Base-by-base conservation (phyloP, 2,888 invertebrate genomes). In the Andrena marginata region DNA sequence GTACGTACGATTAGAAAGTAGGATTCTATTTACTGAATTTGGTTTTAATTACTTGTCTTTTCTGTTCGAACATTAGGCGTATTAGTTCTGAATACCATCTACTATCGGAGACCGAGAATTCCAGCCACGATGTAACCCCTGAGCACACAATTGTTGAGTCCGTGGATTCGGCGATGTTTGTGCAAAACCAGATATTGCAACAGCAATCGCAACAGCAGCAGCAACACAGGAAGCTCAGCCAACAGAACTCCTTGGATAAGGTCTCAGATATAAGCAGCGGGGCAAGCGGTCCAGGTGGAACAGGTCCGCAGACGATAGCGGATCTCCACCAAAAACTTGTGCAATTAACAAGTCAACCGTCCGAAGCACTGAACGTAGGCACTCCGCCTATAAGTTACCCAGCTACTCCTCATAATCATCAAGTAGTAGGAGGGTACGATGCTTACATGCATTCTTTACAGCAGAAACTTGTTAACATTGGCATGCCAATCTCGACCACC, bases 361-460 rank as follows among this genome's bases (percentile, higher is more conserved):
- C 94, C 23, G 95, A 95, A 87, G 90, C 92, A 72, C 79, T 94
- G 33, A 93, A 92, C 64, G 91, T 94, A 64, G 92, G 92, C 49
- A 93, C 94, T 63, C 94, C 94, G 59, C 96, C 96, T 68, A 95
- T 96, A 20, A 95, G 95, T 87, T 95, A 95, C 90, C 95, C 95
- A 7, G 94, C 96, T 86, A 96, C 97, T 48, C 97, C 97, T 6
- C 96, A 96, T 92, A 95, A 96, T 88, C 95, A 95, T 82, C 96
- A 96, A 77, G 95, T 95, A 2, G 56, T 88, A 20, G 89, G 89
- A 8, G 89, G 89, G 69, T 96, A 97, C 93, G 96, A 95, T 91
- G 95, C 96, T 64, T 96, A 97, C 92, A 96, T 97, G 95, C 95
- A 96, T 89, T 96, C 95, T 65, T 94, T 97, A 84, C 97, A 97